Evolutionary conservation across 2,797 vertebrate species (phyloP), one percentile per base, ranked within the genome.

Genomic region (Danionella dracula): DNA sequence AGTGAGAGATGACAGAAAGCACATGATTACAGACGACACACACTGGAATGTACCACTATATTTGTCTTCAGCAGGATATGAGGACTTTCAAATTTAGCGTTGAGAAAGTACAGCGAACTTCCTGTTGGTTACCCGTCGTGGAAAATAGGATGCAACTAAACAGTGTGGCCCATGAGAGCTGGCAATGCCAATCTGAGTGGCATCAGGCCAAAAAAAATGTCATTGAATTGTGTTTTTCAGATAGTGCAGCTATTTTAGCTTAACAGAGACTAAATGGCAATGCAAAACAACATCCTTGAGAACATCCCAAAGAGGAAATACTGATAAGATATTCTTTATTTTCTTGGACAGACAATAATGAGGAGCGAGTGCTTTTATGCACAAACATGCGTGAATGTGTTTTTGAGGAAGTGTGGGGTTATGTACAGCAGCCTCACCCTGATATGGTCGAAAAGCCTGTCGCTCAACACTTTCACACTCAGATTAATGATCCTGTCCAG

Each of bases 391-490:
- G 42, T 70, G 16, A 45, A 38, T 58, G 12, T 40, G 5, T 58
- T 8, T 44, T n/a, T 61, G 19, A 57, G 63, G 63, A 16, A 19
- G 21, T 51, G 19, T 34, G 29, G 13, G 29, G 45, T 62, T 15
- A 34, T 71, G 23, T 40, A 40, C 34, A 57, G 37, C 16, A 15
- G 8, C 63, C 78, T 82, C 71, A 92, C 94, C 91, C 91, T 90
- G 77, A 96, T 92, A 67, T 91, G 88, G 58, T 91, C 87, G 51
- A 92, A 90, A 12, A 97, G 87, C 1, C 85, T 79, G 11, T 90
- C 90, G 0, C 83, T 88, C 78, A 97, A 84, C 19, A 92, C 84
- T 0, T 79, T 78, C 58, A 93, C 88, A 66, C 91, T 92, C 61
- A 88, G 82, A 17, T 83, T 80, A 0, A 88, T 85, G 58, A 96